Evolutionary conservation across 2,888 invertebrate genomes (phyloP), one percentile per base, ranked within the genome.

Genomic region (Alloscopus bannaensis): DNA sequence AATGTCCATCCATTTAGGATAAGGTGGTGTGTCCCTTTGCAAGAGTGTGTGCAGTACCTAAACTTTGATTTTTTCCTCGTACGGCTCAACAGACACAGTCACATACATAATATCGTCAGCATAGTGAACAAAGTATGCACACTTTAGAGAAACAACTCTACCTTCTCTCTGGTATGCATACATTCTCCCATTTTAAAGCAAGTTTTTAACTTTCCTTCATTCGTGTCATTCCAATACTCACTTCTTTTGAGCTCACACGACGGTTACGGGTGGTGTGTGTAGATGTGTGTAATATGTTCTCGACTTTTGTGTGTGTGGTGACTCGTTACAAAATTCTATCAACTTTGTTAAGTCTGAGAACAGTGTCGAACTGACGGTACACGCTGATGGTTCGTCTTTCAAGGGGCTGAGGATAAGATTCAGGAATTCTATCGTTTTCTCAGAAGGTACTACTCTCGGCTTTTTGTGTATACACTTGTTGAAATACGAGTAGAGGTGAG

Each of bases 141-240:
- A 50, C 18, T 50, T 50, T 59, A 22, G 2, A 3, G 40, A 4
- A n/a, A n/a, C n/a, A n/a, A n/a, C n/a, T n/a, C n/a, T n/a, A n/a
- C n/a, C n/a, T n/a, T n/a, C n/a, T n/a, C n/a, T 36, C 22, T 70
- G 59, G 70, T 70, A 71, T 71, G 60, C 71, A 60, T 62, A 59
- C 36, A 42, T 28, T 60, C 28, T 24, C 29, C 28, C 60, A 28
- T 64, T 64, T 36, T 28, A 47, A 72, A 72, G 64, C 62, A 64
- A 72, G 72, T 64, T 72, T 72, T 64, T 52, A 72, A 72, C 64
- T 72, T 72, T 64, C 72, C 71, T 72, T 72, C 55, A 72, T 64
- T 72, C 55, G 72, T 72, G 72, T 72, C 72, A 72, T 62, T 72
- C 64, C 72, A 64, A 55, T 72, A 55, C 55, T 72, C 26, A 50